Conservation (phyloP, 23 tunicate species). For the Trididemnum nubilum region DNA sequence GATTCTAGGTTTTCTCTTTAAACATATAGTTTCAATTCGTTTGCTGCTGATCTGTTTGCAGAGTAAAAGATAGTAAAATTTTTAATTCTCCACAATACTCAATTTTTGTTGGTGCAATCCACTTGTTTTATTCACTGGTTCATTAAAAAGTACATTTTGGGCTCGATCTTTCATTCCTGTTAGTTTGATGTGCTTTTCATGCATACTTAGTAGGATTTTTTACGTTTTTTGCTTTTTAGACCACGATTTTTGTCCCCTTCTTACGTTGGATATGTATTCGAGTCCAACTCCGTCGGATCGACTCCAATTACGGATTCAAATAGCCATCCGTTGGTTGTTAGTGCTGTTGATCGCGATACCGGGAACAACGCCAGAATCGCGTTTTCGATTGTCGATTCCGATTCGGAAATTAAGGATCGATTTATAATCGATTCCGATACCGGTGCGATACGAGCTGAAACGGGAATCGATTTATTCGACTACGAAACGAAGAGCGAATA, state of each 20-base stretch:
- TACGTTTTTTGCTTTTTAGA: no score
- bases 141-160: no score
- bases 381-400: slow-evolving; percentile 18
- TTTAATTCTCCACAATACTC: no score
- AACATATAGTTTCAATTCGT: no score
- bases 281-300: slow-evolving; percentile 28
- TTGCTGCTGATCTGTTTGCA: no score
- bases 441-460: slow-evolving; percentile 37
- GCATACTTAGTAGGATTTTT: no score
- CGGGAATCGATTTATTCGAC: slow-evolving; percentile 43
- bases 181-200: no score
- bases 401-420: slow-evolving; percentile 3
- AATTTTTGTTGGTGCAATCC: no score
- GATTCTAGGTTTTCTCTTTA: no score
- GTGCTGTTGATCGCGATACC: slow-evolving; percentile 42
- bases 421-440: slow-evolving; percentile 43
- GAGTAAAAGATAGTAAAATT: no score
- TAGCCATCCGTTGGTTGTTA: slow-evolving; percentile 41
- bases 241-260: slow-evolving; percentile 29
- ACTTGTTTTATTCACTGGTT: no score
- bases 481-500: slow-evolving; percentile 34
- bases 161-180: no score
- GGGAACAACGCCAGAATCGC: slow-evolving; percentile 49
- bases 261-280: slow-evolving; percentile 44
- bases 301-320: slow-evolving; percentile 25